Conservation (phyloP, 2,797 vertebrate genomes). For the Epinephelus coioides region DNA sequence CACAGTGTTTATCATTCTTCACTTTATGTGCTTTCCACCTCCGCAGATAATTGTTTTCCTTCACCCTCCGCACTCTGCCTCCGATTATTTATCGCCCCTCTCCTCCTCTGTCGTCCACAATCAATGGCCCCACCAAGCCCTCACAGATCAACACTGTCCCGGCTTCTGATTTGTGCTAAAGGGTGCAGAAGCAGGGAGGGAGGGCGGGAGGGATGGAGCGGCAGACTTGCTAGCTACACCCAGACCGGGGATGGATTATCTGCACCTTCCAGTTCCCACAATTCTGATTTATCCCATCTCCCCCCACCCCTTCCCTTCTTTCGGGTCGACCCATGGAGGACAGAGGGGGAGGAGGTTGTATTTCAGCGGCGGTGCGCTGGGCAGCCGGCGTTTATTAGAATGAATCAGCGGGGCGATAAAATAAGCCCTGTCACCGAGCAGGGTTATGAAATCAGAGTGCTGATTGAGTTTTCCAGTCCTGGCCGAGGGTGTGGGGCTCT, state of each 20-base stretch:
- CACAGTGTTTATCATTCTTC: constrained; percentile 84
- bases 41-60: constrained; percentile 84
- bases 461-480: constrained; percentile 86
- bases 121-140: constrained; percentile 78
- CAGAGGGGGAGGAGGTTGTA: constrained; percentile 71
- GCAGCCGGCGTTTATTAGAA: constrained; percentile 83
- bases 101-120: constrained; percentile 74
- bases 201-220: not conserved
- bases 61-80: constrained; percentile 72
- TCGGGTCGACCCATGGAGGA: constrained; percentile 69
- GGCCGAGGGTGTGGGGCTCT: constrained; percentile 77
- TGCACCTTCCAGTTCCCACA: constrained; percentile 73
- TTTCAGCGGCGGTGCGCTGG: constrained; percentile 72
- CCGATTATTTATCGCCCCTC: constrained; percentile 81
- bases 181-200: constrained; percentile 54
- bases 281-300: constrained; percentile 83
- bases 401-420: constrained; percentile 90
- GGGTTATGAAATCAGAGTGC: constrained; percentile 94
- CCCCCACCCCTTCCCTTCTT: constrained; percentile 40
- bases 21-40: constrained; percentile 80
- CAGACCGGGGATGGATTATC: constrained; percentile 77
- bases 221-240: constrained; percentile 56
- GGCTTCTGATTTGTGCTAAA: constrained; percentile 81
- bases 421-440: constrained; percentile 89
- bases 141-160: constrained; percentile 72